Conservation (phyloP, 2,888 invertebrate species). For the Zhengitettix transpicula region DNA sequence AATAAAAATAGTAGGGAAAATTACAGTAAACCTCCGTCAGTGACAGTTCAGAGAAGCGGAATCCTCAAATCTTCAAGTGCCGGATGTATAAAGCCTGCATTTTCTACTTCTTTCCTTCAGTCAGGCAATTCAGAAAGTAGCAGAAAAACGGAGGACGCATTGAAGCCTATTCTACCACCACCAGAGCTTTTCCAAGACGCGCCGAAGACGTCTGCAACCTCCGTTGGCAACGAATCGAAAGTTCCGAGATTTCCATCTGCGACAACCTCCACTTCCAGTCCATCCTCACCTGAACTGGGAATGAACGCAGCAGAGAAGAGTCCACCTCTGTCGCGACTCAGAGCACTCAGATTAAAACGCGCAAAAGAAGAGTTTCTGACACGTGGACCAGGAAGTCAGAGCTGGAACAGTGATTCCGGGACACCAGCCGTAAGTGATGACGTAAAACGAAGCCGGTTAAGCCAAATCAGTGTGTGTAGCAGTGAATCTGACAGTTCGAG, state of each 20-base stretch:
- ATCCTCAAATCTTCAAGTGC: constrained; percentile 26
- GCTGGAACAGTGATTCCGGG: constrained; percentile 12
- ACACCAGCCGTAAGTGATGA: constrained; percentile 1
- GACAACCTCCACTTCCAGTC: background rate
- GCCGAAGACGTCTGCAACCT: background rate
- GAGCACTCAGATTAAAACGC: constrained; percentile 42
- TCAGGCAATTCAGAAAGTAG: too few relatives aligned
- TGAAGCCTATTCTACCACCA: background rate
- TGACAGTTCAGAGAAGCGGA: constrained; percentile 10
- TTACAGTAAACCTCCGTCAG: background rate
- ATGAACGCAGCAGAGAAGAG: background rate
- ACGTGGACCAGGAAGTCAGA: constrained; percentile 21
- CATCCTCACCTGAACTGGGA: background rate
- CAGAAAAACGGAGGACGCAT: background rate
- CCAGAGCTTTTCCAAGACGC: constrained; percentile 2
- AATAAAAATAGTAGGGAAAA: background rate
- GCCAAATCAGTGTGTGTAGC: constrained; percentile 16
- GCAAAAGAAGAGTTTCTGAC: constrained; percentile 58
- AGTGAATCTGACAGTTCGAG: background rate
- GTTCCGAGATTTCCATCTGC: background rate
- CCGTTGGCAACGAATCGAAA: too few relatives aligned
- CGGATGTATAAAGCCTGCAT: constrained; percentile 19
- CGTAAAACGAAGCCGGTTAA: constrained; percentile 22
- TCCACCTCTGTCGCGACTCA: constrained; percentile 15
- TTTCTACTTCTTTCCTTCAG: too few relatives aligned